phyloP scores from a whole-genome alignment of 2,113 vertebrate genomes.

The Columba janthina region DNA sequence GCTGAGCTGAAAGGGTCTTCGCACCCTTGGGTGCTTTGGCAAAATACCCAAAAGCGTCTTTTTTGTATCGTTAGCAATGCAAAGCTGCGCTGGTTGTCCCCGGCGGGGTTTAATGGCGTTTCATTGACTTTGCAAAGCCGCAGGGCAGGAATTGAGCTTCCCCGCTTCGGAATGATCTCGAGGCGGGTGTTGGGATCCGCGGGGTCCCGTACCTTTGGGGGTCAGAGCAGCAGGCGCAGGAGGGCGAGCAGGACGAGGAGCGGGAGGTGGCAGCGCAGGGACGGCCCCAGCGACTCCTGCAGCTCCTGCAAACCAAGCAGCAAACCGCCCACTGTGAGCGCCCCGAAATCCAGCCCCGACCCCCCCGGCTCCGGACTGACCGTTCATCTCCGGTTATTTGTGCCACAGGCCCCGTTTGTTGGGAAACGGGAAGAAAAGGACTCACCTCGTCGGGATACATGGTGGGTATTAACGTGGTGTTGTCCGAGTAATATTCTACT shows the following conservation, averaged over 20 bases:
- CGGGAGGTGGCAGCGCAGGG: background rate
- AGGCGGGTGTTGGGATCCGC: fast-evolving
- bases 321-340: too few species aligned
- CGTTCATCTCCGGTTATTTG: too few species aligned
- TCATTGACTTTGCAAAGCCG: background rate
- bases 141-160: background rate
- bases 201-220: background rate
- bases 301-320: background rate
- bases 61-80: fast-evolving
- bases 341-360: too few species aligned
- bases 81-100: background rate
- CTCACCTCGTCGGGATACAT: background rate
- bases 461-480: background rate
- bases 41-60: background rate
- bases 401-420: fast-evolving
- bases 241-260: constrained; percentile 1
- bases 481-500: background rate
- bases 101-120: too few species aligned
- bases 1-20: too few species aligned
- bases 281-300: background rate
- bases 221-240: constrained; percentile 30
- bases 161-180: background rate
- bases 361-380: too few species aligned
- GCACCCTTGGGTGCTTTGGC: fast-evolving
- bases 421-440: fast-evolving